phyloP scores from a whole-genome alignment of 1,140 invertebrate species.

The Drosophila asahinai region DNA sequence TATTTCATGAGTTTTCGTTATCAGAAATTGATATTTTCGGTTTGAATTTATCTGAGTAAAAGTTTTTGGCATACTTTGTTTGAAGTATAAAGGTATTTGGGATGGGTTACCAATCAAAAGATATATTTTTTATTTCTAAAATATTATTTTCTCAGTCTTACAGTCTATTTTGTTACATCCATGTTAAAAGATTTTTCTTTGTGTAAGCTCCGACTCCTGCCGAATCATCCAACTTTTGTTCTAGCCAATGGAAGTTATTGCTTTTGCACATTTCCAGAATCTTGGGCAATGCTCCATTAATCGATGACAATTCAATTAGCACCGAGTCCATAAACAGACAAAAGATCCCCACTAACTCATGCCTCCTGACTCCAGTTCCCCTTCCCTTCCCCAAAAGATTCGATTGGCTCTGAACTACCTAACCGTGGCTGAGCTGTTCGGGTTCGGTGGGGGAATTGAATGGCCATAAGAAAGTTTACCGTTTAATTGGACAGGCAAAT shows the following conservation, averaged over 20 bases:
- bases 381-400: neutral
- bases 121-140: too few relatives aligned
- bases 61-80: neutral
- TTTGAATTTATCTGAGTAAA: neutral
- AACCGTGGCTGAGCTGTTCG: neutral
- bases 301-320: conserved; percentile 57
- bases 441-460: conserved; percentile 39
- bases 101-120: too few relatives aligned
- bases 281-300: conserved; percentile 31
- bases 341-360: conserved; percentile 25
- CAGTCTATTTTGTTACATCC: too few relatives aligned
- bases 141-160: too few relatives aligned
- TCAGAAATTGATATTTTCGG: neutral
- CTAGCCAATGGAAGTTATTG: conserved; percentile 27
- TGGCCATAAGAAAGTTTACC: conserved; percentile 71
- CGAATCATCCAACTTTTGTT: conserved; percentile 2
- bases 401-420: neutral
- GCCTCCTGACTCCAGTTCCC: neutral
- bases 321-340: conserved; percentile 38
- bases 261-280: conserved; percentile 20
- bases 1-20: neutral
- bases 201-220: conserved; percentile 8
- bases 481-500: conserved; percentile 75
- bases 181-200: too few relatives aligned
- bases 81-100: too few relatives aligned